Conservation (phyloP, 64 coral and sea anemone genomes). For the Montipora sp. region DNA sequence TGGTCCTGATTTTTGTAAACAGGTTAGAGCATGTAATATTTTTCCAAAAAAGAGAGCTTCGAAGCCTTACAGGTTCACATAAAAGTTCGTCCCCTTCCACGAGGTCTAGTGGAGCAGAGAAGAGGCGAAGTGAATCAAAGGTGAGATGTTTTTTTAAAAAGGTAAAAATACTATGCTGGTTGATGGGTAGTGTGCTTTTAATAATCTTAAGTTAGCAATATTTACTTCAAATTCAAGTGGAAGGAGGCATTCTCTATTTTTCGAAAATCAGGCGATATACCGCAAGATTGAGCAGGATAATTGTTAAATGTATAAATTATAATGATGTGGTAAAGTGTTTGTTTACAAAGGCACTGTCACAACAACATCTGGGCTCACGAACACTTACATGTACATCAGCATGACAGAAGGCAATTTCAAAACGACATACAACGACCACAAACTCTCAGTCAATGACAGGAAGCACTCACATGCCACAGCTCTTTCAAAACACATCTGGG, state of each 20-base stretch:
- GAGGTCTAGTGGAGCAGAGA: no score
- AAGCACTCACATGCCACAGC: background rate
- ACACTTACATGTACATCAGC: background rate
- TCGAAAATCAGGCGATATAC: no score
- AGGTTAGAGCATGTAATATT: background rate
- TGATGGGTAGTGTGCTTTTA: no score
- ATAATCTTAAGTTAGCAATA: no score
- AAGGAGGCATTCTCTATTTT: no score
- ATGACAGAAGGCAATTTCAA: conserved; percentile 4
- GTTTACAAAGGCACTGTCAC: background rate
- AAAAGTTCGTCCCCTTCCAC: background rate
- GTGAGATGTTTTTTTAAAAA: background rate
- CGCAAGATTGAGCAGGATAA: no score
- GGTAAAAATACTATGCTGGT: no score
- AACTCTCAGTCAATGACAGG: background rate
- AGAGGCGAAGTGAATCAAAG: background rate
- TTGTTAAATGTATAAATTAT: no score
- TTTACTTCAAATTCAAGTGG: no score
- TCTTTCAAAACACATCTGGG: conserved; percentile 28
- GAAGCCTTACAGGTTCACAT: background rate
- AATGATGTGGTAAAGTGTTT: background rate
- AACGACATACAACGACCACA: background rate
- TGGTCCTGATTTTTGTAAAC: background rate
- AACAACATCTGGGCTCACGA: background rate
- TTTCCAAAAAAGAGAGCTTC: background rate